These are phyloP conservation scores for Sceloporus undulatus DNA, from an alignment of 2,113 vertebrate species.

Conservation along the genomic window DNA sequence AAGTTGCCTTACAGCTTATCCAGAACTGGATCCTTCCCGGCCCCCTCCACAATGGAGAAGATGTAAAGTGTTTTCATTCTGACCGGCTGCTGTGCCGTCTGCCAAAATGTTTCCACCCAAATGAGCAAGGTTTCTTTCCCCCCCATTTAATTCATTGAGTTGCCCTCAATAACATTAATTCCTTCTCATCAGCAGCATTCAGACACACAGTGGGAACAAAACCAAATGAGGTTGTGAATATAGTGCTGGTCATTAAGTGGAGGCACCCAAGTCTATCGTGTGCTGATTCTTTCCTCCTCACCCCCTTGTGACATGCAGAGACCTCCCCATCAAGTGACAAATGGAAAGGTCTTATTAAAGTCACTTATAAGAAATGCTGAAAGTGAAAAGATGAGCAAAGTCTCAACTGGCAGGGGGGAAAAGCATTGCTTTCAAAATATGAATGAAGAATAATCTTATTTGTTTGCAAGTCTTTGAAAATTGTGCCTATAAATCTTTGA, in stretches of 20 bases:
- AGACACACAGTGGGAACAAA: slow-evolving; percentile 75
- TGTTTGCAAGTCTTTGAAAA: background rate
- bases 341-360: slow-evolving; percentile 45
- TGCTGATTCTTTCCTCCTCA: slow-evolving; percentile 58
- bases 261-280: slow-evolving; percentile 76
- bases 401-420: background rate
- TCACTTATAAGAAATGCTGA: slow-evolving; percentile 54
- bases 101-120: slow-evolving; percentile 82
- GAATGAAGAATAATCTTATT: background rate
- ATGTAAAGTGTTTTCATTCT: slow-evolving; percentile 73
- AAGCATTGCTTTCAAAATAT: slow-evolving; percentile 2
- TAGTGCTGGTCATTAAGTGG: slow-evolving; percentile 83
- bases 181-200: slow-evolving; percentile 75
- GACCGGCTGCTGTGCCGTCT: slow-evolving; percentile 84
- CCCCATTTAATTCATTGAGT: slow-evolving; percentile 78
- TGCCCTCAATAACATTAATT: slow-evolving; percentile 78
- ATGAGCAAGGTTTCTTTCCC: slow-evolving; percentile 75
- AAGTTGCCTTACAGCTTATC: slow-evolving; percentile 66
- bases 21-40: slow-evolving; percentile 61
- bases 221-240: slow-evolving; percentile 85
- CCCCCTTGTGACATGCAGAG: slow-evolving; percentile 40
- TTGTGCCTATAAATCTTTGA: slow-evolving; percentile 30
- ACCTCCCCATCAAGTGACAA: slow-evolving; percentile 30
- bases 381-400: background rate
- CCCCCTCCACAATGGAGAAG: slow-evolving; percentile 57